These are phyloP conservation scores for Ctenopoma kingsleyae DNA, from an alignment of 2,797 vertebrate species.

Conservation along the genomic window DNA sequence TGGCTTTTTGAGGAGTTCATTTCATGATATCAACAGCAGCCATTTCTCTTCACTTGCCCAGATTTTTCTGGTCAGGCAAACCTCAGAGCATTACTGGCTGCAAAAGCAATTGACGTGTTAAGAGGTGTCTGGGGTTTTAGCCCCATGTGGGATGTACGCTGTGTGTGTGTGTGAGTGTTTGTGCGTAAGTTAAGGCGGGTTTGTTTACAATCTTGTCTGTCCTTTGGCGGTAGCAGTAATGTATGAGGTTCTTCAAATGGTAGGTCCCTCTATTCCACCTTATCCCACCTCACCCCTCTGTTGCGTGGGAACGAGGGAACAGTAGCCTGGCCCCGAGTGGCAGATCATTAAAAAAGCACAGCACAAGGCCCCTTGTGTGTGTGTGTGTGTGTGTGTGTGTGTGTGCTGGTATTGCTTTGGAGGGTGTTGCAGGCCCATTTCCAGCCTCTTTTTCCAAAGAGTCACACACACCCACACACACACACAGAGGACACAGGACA, in stretches of 20 bases:
- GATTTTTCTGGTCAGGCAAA: conserved; percentile 65
- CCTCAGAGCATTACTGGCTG: conserved; percentile 75
- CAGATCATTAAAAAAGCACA: conserved; percentile 81
- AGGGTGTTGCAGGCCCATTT: conserved; percentile 71
- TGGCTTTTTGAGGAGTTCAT: conserved; percentile 64
- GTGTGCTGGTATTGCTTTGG: conserved; percentile 64
- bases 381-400: conserved; percentile 40
- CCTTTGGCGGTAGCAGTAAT: conserved; percentile 42
- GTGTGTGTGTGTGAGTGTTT: conserved; percentile 3
- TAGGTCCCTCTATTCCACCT: conserved; percentile 30
- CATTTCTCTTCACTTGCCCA: conserved; percentile 58
- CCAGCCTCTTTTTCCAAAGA: conserved; percentile 65
- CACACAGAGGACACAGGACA: conserved; percentile 9
- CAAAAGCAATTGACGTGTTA: conserved; percentile 77
- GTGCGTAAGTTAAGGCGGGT: conserved; percentile 15
- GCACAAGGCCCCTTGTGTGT: conserved; percentile 71
- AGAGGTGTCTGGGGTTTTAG: conserved; percentile 79
- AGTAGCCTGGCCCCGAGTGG: conserved; percentile 63
- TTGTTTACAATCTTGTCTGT: conserved; percentile 65
- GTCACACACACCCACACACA: conserved; percentile 37
- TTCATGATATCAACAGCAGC: conserved; percentile 67
- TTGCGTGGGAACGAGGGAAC: conserved; percentile 71
- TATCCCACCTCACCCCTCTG: conserved; percentile 36
- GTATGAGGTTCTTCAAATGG: conserved; percentile 43
- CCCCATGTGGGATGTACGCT: conserved; percentile 31